Evolutionary conservation across 2,113 vertebrate species (phyloP), one percentile per base, ranked within the genome.

Genomic region (Gallinago undulata): DNA sequence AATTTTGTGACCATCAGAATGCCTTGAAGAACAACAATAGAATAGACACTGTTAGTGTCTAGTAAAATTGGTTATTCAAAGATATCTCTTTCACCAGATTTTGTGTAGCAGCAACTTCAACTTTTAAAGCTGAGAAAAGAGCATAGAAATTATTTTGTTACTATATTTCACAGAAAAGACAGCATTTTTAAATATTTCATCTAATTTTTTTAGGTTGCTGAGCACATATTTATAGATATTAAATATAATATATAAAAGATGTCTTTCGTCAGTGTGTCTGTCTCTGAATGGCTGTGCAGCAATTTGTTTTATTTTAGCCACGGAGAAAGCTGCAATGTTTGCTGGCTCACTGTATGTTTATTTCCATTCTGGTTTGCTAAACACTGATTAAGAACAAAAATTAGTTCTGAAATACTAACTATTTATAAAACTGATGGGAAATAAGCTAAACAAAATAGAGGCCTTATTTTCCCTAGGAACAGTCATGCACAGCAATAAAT

Each of bases 331-430:
- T 78, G 53, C 74, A 93, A 86, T 95, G 75, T 86, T 96, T 97
- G 59, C 67, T 93, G 95, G 82, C 77, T 97, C 74, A 48, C 41
- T 84, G 9, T 62, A 56, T 94, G 56, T 96, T 96, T 97, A 69
- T 95, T 97, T 97, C 89, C 81, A 83, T 95, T 96, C 67, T 95
- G 76, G 30, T 95, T 97, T 97, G 85, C 63, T 97, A 97, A 98
- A 94, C 86, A 96, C 89, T 96, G 92, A 97, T 97, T 94, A 97
- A 92, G 73, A 95, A 84, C 30, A 96, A 94, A 88, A 96, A 94
- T 72, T 87, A 93, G 51, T 86, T 87, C 64, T 95, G 92, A 96
- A 98, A 84, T 83, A 51, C 86, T 59, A 95, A 94, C 93, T 96
- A 93, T 94, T 94, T 97, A 91, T 95, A 88, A 97, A 97, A 95